Conservation (phyloP, 2,888 invertebrate species). For the Priocnemis perturbator region DNA sequence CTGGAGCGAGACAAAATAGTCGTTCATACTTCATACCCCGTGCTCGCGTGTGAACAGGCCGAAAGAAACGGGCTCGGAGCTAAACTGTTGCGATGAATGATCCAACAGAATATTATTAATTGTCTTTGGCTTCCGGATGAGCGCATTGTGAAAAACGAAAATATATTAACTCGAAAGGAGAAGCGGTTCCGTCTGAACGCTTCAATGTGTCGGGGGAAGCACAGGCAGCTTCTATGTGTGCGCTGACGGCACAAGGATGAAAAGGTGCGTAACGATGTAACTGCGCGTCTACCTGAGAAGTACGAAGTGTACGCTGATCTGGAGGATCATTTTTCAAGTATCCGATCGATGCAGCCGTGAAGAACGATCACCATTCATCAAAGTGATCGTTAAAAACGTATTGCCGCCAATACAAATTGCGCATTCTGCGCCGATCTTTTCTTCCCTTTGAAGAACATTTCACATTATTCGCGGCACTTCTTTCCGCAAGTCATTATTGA, state of each 20-base stretch:
- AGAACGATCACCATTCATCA: constrained; percentile 66
- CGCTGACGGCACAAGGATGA: constrained; percentile 4
- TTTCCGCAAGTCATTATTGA: too few relatives aligned
- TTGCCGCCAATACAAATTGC: constrained; percentile 62
- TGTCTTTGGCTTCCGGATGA: constrained; percentile 70
- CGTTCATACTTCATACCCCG: not conserved
- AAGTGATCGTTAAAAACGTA: constrained; percentile 71
- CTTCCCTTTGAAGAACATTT: constrained; percentile 25
- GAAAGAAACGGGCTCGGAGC: constrained; percentile 47
- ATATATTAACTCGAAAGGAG: constrained; percentile 68
- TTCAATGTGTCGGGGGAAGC: not conserved
- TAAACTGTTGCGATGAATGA: constrained; percentile 76
- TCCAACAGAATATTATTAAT: constrained; percentile 73
- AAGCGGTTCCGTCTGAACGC: constrained; percentile 50
- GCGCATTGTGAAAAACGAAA: constrained; percentile 71
- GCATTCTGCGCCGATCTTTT: constrained; percentile 37
- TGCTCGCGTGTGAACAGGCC: not conserved
- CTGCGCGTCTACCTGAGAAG: not conserved
- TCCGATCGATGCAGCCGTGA: constrained; percentile 57
- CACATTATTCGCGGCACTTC: too few relatives aligned
- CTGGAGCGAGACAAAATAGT: not conserved
- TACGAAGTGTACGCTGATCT: constrained; percentile 34
- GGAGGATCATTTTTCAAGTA: constrained; percentile 71
- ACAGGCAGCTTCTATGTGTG: not conserved
- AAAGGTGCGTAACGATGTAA: not conserved